Percentiles rank a stretch among this genome's conserved stretches.
phyloP scores from a whole-genome alignment of 64 coral and sea anemone genomes.

The Acropora tenuis region DNA sequence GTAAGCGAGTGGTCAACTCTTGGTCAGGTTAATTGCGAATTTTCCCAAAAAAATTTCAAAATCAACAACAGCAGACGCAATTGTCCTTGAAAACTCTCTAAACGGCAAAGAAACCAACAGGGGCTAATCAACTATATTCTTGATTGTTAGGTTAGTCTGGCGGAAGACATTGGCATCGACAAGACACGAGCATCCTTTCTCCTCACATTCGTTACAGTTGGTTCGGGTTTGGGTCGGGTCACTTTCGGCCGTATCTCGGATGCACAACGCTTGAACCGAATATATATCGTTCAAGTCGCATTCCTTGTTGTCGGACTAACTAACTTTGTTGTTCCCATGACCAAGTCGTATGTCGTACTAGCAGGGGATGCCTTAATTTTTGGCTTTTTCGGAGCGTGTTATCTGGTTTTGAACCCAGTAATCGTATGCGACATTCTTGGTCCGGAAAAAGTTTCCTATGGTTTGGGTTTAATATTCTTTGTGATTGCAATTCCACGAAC shows the following conservation, averaged over 20 bases:
- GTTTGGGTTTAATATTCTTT: constrained; percentile 60
- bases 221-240: constrained; percentile 57
- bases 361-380: constrained; percentile 64
- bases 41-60: no score
- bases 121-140: background rate
- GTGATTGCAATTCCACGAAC: constrained; percentile 58
- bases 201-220: constrained; percentile 64
- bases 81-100: no score
- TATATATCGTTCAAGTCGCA: constrained; percentile 58
- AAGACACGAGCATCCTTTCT: constrained; percentile 78
- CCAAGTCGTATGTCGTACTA: constrained; percentile 31
- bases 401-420: constrained; percentile 68
- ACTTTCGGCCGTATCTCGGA: constrained; percentile 67
- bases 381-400: constrained; percentile 65
- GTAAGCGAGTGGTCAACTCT: no score
- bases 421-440: constrained; percentile 83
- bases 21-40: no score
- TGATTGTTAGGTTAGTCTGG: constrained; percentile 66
- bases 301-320: constrained; percentile 71
- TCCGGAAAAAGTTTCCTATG: constrained; percentile 42
- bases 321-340: constrained; percentile 66
- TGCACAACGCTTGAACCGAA: constrained; percentile 36
- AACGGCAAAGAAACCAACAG: background rate
- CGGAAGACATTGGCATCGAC: constrained; percentile 74
- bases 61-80: no score